These are phyloP conservation scores for Mactra quadrangularis DNA, from an alignment of 1,140 invertebrate species.

Conservation along the genomic window DNA sequence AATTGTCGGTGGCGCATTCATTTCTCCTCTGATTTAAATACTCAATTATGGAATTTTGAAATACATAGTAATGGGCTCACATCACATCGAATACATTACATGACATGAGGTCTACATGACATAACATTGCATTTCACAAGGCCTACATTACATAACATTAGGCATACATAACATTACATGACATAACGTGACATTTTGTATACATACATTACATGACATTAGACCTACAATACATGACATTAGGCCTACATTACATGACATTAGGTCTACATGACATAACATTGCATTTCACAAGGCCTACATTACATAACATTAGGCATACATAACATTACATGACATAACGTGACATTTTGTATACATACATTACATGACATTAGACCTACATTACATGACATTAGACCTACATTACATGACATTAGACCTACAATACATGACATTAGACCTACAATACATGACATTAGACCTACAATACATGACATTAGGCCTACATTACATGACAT, in stretches of 20 bases:
- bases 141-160: no score
- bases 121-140: no score
- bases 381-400: no score
- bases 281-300: not conserved
- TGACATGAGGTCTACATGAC: no score
- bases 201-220: not conserved
- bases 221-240: not conserved
- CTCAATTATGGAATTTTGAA: not conserved
- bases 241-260: not conserved
- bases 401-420: no score
- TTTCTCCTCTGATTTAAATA: slow-evolving; percentile 13
- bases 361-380: no score
- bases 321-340: no score
- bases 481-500: not conserved
- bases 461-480: not conserved
- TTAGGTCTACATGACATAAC: not conserved
- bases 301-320: not conserved
- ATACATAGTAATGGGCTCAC: no score
- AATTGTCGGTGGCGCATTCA: not conserved
- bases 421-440: not conserved
- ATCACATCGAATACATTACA: no score
- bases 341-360: no score
- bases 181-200: no score
- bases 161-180: no score
- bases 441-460: not conserved